phyloP scores from a whole-genome alignment of 2,113 vertebrate genomes.

The Aepyceros melampus region DNA sequence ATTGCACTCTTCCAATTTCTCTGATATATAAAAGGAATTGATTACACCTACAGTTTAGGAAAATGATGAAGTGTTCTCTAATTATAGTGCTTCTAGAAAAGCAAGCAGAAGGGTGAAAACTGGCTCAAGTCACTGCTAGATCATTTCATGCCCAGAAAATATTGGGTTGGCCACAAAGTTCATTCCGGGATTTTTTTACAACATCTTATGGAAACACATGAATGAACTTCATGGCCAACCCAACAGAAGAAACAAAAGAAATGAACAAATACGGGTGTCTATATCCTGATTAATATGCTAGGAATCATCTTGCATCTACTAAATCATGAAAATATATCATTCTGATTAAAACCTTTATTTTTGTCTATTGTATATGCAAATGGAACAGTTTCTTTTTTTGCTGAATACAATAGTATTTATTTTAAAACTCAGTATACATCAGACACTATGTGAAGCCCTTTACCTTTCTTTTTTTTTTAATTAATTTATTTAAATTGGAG shows the following conservation, averaged over 20 bases:
- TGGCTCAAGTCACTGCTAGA: neutral
- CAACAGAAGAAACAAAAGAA: neutral
- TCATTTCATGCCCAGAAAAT: neutral
- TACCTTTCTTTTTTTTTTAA: neutral
- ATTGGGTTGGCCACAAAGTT: neutral
- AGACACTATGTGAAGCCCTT: neutral
- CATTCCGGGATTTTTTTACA: neutral
- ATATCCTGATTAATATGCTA: neutral
- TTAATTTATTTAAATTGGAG: neutral
- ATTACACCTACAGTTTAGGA: neutral
- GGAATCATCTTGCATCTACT: neutral
- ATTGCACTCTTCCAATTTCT: neutral
- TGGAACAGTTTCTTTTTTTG: neutral
- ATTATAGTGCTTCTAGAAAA: neutral
- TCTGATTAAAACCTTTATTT: neutral
- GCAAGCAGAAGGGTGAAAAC: neutral
- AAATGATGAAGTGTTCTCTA: neutral
- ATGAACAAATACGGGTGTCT: neutral
- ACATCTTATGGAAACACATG: neutral
- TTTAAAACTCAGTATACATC: neutral
- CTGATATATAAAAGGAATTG: neutral
- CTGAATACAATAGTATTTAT: neutral
- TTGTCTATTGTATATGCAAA: neutral
- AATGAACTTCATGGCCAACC: neutral
- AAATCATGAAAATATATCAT: conserved; percentile 1